phyloP scores from a whole-genome alignment of 2,888 invertebrate genomes.

The Coelogynopora nodosa region DNA sequence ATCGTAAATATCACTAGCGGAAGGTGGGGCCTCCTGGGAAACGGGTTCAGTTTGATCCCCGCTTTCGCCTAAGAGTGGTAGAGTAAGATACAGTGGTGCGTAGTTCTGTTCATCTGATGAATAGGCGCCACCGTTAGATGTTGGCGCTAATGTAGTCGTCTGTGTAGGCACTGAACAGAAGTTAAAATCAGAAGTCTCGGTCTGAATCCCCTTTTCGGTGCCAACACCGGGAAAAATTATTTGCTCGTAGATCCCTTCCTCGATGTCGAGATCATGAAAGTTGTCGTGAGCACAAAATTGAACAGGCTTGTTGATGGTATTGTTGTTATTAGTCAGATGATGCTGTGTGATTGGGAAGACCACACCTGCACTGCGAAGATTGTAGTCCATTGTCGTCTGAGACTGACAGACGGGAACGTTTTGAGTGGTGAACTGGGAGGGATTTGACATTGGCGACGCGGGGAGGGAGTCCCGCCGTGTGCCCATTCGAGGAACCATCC shows the following conservation, averaged over 20 bases:
- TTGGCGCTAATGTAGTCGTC: neutral
- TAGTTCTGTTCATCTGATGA: slow-evolving; percentile 44
- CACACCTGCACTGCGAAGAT: neutral
- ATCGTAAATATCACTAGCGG: slow-evolving; percentile 56
- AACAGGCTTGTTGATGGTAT: neutral
- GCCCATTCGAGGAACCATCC: slow-evolving; percentile 57
- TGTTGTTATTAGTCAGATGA: neutral
- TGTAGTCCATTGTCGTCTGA: neutral
- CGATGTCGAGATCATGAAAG: neutral
- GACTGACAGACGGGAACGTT: neutral
- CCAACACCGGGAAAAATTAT: neutral
- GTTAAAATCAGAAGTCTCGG: neutral
- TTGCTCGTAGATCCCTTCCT: neutral
- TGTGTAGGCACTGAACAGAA: neutral
- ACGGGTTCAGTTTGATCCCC: neutral
- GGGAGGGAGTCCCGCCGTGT: slow-evolving; percentile 52
- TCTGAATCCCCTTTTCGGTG: neutral
- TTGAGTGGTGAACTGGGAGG: neutral
- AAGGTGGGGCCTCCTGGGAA: neutral
- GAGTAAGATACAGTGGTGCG: slow-evolving; percentile 47
- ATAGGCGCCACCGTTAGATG: neutral
- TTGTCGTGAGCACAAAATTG: neutral
- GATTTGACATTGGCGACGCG: neutral
- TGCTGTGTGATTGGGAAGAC: neutral
- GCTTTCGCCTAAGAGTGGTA: neutral